Percentiles rank a stretch among this genome's conserved stretches.
phyloP scores from a whole-genome alignment of 2,888 invertebrate genomes.

The Drosophila peninsularis region DNA sequence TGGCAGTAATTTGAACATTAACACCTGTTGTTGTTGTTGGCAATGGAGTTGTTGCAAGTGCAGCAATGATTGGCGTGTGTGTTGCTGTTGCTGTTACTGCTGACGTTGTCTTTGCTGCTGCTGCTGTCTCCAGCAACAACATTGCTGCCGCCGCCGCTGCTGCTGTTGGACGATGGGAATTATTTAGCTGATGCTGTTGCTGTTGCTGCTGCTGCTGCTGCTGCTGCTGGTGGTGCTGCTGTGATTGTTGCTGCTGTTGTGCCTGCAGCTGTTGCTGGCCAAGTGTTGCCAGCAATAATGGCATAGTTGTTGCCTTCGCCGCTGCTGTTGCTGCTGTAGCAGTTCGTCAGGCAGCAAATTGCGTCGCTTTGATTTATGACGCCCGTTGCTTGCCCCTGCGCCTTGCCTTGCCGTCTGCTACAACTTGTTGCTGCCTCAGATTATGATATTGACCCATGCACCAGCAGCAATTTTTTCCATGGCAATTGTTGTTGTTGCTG shows the following conservation, averaged over 20 bases:
- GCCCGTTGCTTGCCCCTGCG: slow-evolving; percentile 60
- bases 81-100: slow-evolving; percentile 36
- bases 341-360: slow-evolving; percentile 80
- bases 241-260: slow-evolving; percentile 34
- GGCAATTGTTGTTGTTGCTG: slow-evolving; percentile 35
- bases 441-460: slow-evolving; percentile 82
- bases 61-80: slow-evolving; percentile 30
- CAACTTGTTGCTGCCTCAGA: slow-evolving; percentile 75
- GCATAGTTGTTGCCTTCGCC: slow-evolving; percentile 51
- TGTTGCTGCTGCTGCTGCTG: slow-evolving; percentile 60
- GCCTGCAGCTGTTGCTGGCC: slow-evolving; percentile 52
- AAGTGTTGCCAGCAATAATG: slow-evolving; percentile 70
- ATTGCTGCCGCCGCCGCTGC: slow-evolving; percentile 53
- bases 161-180: slow-evolving; percentile 13
- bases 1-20: slow-evolving; percentile 83
- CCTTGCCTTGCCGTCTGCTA: slow-evolving; percentile 38
- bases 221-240: slow-evolving; percentile 40
- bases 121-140: slow-evolving; percentile 64
- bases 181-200: slow-evolving; percentile 20
- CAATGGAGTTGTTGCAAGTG: slow-evolving; percentile 37
- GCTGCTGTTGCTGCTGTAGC: slow-evolving; percentile 56
- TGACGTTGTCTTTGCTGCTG: slow-evolving; percentile 43
- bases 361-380: slow-evolving; percentile 83
- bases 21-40: slow-evolving; percentile 75
- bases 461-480: slow-evolving; percentile 72